Conservation (phyloP, 2,113 vertebrate genomes). For the Alethe castanea region DNA sequence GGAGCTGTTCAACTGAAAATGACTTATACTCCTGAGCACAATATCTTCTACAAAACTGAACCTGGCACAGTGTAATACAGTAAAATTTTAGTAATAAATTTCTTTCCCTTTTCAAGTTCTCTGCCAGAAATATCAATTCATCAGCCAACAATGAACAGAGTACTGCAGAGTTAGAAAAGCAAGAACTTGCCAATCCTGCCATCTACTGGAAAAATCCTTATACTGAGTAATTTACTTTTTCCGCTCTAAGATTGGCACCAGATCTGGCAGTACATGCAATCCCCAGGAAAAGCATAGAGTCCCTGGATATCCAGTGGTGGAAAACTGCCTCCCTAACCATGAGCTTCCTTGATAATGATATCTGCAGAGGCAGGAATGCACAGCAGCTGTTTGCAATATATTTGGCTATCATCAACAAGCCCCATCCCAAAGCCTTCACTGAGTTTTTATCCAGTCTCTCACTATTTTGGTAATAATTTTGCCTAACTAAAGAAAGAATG, state of each 20-base stretch:
- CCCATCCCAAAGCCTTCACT: not conserved
- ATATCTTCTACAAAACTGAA: slow-evolving; percentile 24
- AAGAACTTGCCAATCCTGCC: slow-evolving; percentile 57
- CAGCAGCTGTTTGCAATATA: not conserved
- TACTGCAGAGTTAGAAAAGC: not conserved
- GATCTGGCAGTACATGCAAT: not conserved
- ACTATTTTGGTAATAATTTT: slow-evolving; percentile 9
- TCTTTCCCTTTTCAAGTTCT: slow-evolving; percentile 21
- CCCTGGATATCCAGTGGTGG: not conserved
- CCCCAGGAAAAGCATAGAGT: not conserved
- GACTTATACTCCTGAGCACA: slow-evolving; percentile 11
- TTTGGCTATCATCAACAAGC: not conserved
- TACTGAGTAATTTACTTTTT: not conserved
- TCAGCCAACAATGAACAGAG: slow-evolving; percentile 12
- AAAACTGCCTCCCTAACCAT: not conserved
- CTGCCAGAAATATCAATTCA: slow-evolving; percentile 2
- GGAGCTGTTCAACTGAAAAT: slow-evolving; percentile 13
- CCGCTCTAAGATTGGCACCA: not conserved
- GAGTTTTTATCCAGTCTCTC: not conserved
- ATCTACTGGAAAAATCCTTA: slow-evolving; percentile 56
- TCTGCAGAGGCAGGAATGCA: not conserved
- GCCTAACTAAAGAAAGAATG: not conserved
- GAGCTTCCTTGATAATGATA: not conserved
- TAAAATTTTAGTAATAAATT: slow-evolving; percentile 47
- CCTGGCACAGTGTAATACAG: not conserved